Percentiles rank a stretch among this genome's conserved stretches.
phyloP scores from a whole-genome alignment of 2,888 invertebrate species.

The Chesias legatella region DNA sequence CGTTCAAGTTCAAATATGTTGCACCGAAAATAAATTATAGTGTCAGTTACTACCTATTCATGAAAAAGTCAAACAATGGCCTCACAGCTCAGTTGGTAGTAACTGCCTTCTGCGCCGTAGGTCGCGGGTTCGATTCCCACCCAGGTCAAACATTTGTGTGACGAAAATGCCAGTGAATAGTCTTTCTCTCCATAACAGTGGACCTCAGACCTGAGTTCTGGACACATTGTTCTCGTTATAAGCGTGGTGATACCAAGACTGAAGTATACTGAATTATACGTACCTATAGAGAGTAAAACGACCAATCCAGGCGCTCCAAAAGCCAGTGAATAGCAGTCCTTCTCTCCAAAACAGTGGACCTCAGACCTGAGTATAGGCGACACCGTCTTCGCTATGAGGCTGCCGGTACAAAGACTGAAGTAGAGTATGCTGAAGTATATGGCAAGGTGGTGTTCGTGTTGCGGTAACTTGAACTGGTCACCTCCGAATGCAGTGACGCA shows the following conservation, averaged over 20 bases:
- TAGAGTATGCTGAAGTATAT: slow-evolving; percentile 90
- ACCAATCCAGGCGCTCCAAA: slow-evolving; percentile 89
- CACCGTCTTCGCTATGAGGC: slow-evolving; percentile 85
- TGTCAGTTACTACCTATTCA: too few species aligned
- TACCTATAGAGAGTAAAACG: slow-evolving; percentile 85
- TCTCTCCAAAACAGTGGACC: slow-evolving; percentile 83
- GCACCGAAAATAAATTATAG: too few species aligned
- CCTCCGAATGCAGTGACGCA: slow-evolving; percentile 91
- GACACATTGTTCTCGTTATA: slow-evolving; percentile 87
- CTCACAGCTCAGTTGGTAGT: too few species aligned
- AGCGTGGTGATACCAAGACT: slow-evolving; percentile 83
- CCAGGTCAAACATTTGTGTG: too few species aligned
- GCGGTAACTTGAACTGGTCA: slow-evolving; percentile 85
- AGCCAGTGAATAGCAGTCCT: slow-evolving; percentile 85
- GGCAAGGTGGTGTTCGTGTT: slow-evolving; percentile 83
- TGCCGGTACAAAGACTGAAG: slow-evolving; percentile 84
- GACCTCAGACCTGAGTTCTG: slow-evolving; percentile 84
- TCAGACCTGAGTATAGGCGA: slow-evolving; percentile 87
- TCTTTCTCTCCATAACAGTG: slow-evolving; percentile 83
- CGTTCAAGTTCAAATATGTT: background rate
- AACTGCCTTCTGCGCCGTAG: too few species aligned
- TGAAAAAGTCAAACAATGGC: too few species aligned
- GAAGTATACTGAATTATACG: slow-evolving; percentile 84
- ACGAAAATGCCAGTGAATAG: slow-evolving; percentile 86
- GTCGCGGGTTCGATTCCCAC: too few species aligned